These are phyloP conservation scores for Steatocranus sp. DNA, from an alignment of 2,797 vertebrate species.

Conservation along the genomic window DNA sequence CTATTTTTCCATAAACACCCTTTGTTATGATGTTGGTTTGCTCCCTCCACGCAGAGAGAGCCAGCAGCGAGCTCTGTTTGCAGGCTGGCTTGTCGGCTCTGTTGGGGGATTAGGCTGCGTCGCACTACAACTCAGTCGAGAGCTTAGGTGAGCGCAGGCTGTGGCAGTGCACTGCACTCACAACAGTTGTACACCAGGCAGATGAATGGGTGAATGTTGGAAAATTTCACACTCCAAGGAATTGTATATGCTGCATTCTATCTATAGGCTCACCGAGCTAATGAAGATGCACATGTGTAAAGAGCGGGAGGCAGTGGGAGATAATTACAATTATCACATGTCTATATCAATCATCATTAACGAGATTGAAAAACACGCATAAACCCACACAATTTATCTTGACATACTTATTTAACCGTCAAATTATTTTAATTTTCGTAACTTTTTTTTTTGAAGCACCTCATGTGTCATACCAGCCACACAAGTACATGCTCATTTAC, in stretches of 20 bases:
- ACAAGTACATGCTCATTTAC: slow-evolving; percentile 22
- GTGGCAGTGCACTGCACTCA: slow-evolving; percentile 26
- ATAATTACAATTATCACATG: slow-evolving; percentile 65
- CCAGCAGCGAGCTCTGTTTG: slow-evolving; percentile 83
- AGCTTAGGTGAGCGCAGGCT: slow-evolving; percentile 64
- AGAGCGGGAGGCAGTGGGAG: slow-evolving; percentile 50
- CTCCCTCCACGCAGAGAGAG: slow-evolving; percentile 78
- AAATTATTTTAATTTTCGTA: slow-evolving; percentile 9
- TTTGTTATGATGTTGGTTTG: slow-evolving; percentile 95
- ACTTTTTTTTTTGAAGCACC: neutral
- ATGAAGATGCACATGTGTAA: slow-evolving; percentile 63
- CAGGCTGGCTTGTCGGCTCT: slow-evolving; percentile 78
- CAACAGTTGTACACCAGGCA: slow-evolving; percentile 7
- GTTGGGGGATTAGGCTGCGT: slow-evolving; percentile 71
- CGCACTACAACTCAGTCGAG: slow-evolving; percentile 65
- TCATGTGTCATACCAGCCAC: neutral
- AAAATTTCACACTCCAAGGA: slow-evolving; percentile 62
- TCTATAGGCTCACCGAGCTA: slow-evolving; percentile 48
- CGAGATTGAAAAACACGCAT: slow-evolving; percentile 46
- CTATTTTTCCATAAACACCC: slow-evolving; percentile 91
- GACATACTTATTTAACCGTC: slow-evolving; percentile 1
- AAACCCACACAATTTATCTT: slow-evolving; percentile 8
- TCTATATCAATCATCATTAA: slow-evolving; percentile 69
- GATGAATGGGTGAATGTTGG: slow-evolving; percentile 31
- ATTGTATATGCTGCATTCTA: slow-evolving; percentile 8